phyloP scores from a whole-genome alignment of 2,113 vertebrate species.

The Vulpes vulpes region DNA sequence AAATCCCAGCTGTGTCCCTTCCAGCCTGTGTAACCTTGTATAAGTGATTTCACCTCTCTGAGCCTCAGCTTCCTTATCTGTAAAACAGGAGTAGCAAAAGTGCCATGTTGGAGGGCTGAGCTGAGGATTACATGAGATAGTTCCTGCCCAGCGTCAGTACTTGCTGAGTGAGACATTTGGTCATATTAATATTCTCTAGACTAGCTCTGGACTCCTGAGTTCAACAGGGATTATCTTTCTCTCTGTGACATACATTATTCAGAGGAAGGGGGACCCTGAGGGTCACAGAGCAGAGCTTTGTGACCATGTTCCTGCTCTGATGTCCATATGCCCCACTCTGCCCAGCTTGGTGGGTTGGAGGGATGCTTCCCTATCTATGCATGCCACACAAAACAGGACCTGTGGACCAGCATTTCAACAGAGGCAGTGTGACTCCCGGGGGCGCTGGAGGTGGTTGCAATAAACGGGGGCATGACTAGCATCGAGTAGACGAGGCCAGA shows the following conservation, averaged over 20 bases:
- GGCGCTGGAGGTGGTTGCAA: not conserved
- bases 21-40: not conserved
- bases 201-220: not conserved
- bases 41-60: not conserved
- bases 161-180: not conserved
- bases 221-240: not conserved
- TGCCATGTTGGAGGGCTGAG: not conserved
- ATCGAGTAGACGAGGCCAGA: not conserved
- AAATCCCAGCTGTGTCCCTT: not conserved
- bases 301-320: not conserved
- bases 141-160: not conserved
- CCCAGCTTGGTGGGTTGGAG: not conserved
- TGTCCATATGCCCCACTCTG: not conserved
- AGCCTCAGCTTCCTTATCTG: not conserved
- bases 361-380: not conserved
- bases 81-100: not conserved
- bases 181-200: not conserved
- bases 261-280: not conserved
- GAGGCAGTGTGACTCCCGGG: not conserved
- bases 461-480: not conserved
- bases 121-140: not conserved
- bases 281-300: not conserved
- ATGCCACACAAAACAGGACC: not conserved
- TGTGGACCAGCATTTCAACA: fast-evolving
- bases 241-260: not conserved